phyloP scores from a whole-genome alignment of 2,888 invertebrate species.

The Pristionchus mayeri region DNA sequence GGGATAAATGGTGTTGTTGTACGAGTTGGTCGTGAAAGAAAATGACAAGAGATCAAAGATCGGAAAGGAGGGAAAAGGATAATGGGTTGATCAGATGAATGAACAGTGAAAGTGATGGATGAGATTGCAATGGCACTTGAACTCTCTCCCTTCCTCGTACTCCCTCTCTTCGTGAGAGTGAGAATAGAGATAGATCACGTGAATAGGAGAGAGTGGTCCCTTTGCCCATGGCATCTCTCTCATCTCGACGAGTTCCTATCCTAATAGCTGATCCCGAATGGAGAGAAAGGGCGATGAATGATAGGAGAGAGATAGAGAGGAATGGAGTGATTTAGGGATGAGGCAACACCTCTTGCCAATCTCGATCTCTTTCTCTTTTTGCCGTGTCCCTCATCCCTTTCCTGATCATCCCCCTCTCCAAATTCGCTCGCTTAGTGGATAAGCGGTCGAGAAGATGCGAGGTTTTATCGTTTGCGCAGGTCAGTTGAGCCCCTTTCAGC shows the following conservation, averaged over 20 bases:
- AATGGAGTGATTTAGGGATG: constrained; percentile 25
- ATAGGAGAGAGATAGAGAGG: neutral
- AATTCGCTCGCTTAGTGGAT: constrained; percentile 1
- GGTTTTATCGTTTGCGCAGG: constrained; percentile 44
- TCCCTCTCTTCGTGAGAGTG: neutral
- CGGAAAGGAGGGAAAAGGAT: neutral
- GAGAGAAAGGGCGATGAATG: neutral
- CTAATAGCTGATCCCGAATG: constrained; percentile 2
- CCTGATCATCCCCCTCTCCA: constrained; percentile 10
- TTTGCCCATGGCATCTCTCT: neutral
- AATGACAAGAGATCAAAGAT: neutral
- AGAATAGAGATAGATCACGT: neutral
- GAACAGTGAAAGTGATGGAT: constrained; percentile 35
- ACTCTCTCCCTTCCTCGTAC: neutral
- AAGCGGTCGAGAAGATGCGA: neutral
- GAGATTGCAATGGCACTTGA: neutral
- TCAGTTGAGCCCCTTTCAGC: neutral
- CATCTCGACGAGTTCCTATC: constrained; percentile 31
- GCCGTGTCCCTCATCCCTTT: neutral
- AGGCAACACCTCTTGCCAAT: constrained; percentile 38
- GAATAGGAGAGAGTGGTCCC: neutral
- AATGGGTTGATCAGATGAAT: neutral
- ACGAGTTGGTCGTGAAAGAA: neutral
- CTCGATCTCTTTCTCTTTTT: neutral
- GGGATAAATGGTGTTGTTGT: constrained; percentile 26